Percentiles rank a stretch among this genome's conserved stretches.
These are phyloP conservation scores for Tetranychus urticae DNA, from an alignment of 1,140 invertebrate species.

Conservation along the genomic window DNA sequence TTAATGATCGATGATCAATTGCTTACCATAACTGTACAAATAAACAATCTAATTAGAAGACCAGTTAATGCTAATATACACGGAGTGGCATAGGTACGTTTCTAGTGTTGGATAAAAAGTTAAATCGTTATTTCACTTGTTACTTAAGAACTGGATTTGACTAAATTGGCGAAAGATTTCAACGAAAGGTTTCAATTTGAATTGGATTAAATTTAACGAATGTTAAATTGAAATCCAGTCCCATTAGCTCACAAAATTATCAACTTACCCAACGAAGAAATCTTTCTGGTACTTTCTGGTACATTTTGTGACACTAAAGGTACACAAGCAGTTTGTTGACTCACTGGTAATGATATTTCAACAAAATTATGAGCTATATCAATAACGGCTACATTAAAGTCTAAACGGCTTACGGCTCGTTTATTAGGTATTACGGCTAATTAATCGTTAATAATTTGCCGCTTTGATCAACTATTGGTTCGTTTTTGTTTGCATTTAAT, in stretches of 20 bases:
- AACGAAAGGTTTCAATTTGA: too few relatives aligned
- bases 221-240: not conserved
- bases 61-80: not conserved
- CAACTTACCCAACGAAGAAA: not conserved
- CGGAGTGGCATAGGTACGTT: not conserved
- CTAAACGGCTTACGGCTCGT: too few relatives aligned
- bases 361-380: conserved; percentile 3
- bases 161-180: not conserved
- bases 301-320: not conserved
- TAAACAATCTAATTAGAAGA: not conserved
- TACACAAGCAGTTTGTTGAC: not conserved
- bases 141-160: too few relatives aligned
- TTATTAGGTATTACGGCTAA: too few relatives aligned
- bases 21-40: not conserved
- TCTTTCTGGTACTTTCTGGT: too few relatives aligned
- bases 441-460: too few relatives aligned
- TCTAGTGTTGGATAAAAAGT: not conserved
- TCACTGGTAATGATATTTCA: conserved; percentile 3
- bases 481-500: too few relatives aligned
- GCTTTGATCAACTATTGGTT: too few relatives aligned
- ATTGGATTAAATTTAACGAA: too few relatives aligned
- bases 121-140: not conserved
- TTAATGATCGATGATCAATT: not conserved
- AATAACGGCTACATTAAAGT: not conserved
- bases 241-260: not conserved